A percentile compares a stretch with the other conserved stretches of the same genome.
Evolutionary conservation across 2,797 vertebrate genomes (phyloP).

Genomic region (Melanotaenia parkinsoni): DNA sequence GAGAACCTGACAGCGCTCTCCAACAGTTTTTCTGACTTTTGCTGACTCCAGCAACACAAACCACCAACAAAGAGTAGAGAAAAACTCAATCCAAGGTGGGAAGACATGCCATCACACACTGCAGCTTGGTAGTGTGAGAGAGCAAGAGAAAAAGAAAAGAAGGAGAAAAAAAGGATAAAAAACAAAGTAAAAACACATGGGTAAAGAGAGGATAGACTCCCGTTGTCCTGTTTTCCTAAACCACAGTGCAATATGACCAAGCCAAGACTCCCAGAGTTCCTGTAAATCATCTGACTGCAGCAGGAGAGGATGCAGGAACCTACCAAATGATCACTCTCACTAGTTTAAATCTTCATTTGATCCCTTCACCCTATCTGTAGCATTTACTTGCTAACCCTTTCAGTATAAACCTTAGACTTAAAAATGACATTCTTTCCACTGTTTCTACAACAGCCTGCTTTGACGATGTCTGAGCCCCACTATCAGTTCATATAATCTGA

Average conservation of each 20-base stretch:
- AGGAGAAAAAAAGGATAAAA: conserved; percentile 10
- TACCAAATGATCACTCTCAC: conserved; percentile 37
- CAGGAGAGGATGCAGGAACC: conserved; percentile 44
- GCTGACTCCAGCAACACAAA: conserved; percentile 65
- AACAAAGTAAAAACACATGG: conserved; percentile 61
- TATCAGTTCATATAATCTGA: conserved; percentile 7
- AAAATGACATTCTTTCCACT: background rate
- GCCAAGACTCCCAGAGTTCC: conserved; percentile 67
- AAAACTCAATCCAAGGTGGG: conserved; percentile 65
- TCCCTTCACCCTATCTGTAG: conserved; percentile 20
- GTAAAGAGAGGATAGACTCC: conserved; percentile 66
- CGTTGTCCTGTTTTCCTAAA: conserved; percentile 75
- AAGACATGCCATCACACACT: conserved; percentile 44
- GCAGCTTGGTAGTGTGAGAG: conserved; percentile 55
- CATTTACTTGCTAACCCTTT: conserved; percentile 2
- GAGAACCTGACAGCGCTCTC: conserved; percentile 51
- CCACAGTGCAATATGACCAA: conserved; percentile 60
- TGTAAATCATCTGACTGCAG: conserved; percentile 65
- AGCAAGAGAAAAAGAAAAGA: conserved; percentile 25
- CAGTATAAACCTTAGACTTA: background rate
- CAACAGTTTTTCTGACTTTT: conserved; percentile 70
- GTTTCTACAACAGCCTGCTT: background rate
- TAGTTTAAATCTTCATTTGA: conserved; percentile 29
- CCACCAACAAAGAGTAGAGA: conserved; percentile 48
- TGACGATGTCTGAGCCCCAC: background rate